phyloP scores from a whole-genome alignment of 2,888 invertebrate genomes.

The Petrolisthes cinctipes region DNA sequence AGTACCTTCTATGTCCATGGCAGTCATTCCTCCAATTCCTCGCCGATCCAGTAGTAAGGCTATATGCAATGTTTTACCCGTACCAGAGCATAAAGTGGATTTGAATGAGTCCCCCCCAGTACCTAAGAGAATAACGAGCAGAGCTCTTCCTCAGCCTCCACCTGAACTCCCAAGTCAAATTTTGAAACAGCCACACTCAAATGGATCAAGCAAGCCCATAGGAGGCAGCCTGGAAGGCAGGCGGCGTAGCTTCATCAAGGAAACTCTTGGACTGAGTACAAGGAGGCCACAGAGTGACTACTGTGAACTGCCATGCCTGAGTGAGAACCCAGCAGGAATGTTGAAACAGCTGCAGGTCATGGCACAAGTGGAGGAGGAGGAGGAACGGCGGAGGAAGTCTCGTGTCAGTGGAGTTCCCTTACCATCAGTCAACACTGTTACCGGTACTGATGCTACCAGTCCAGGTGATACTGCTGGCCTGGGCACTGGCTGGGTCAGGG shows the following conservation, averaged over 20 bases:
- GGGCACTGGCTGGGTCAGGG: slow-evolving; percentile 84
- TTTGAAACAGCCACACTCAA: slow-evolving; percentile 5
- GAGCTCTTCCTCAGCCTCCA: slow-evolving; percentile 57
- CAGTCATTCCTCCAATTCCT: slow-evolving; percentile 32
- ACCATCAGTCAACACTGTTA: neutral
- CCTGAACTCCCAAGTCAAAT: slow-evolving; percentile 18
- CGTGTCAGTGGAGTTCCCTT: neutral
- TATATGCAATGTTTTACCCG: slow-evolving; percentile 42
- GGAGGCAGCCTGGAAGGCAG: slow-evolving; percentile 36
- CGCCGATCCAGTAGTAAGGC: slow-evolving; percentile 49
- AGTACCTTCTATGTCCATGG: slow-evolving; percentile 2
- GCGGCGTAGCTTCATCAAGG: slow-evolving; percentile 55
- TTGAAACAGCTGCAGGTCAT: slow-evolving; percentile 57
- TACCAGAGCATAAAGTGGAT: slow-evolving; percentile 50
- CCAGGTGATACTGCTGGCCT: slow-evolving; percentile 69
- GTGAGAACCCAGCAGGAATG: slow-evolving; percentile 47
- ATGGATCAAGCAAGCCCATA: slow-evolving; percentile 31
- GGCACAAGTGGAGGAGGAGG: slow-evolving; percentile 62
- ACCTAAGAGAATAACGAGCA: slow-evolving; percentile 60
- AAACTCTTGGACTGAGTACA: slow-evolving; percentile 34
- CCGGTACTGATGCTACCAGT: slow-evolving; percentile 45
- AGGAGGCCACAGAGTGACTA: slow-evolving; percentile 47
- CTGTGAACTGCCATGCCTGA: slow-evolving; percentile 41
- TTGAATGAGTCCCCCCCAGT: slow-evolving; percentile 54
- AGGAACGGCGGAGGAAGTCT: slow-evolving; percentile 35